Evolutionary conservation across 2,113 vertebrate species (phyloP).

Genomic region (Aramus guarauna): DNA sequence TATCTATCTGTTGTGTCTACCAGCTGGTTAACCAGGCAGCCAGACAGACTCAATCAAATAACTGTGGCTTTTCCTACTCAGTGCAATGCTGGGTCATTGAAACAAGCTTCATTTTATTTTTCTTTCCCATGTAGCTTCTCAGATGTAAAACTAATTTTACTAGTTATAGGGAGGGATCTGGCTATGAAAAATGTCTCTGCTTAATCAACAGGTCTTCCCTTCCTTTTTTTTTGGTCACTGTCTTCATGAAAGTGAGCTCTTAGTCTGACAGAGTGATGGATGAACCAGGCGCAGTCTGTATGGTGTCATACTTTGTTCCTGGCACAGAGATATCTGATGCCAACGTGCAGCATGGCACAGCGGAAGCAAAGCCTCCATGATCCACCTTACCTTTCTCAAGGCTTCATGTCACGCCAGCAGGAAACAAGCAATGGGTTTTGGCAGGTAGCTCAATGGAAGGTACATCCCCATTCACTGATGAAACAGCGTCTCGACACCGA

Average conservation of each 20-base stretch:
- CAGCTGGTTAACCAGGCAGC: constrained; percentile 13
- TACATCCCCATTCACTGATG: neutral
- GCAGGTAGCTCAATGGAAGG: neutral
- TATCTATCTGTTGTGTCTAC: constrained; percentile 1
- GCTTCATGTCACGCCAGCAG: neutral
- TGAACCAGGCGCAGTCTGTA: neutral
- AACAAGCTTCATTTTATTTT: neutral
- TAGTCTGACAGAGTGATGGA: neutral
- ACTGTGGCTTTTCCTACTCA: constrained; percentile 2
- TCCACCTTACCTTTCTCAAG: neutral
- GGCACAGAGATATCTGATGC: neutral
- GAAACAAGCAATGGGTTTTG: neutral
- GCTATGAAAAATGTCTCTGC: neutral
- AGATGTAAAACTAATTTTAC: neutral
- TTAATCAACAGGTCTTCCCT: neutral
- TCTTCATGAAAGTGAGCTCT: neutral
- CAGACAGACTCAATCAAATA: neutral
- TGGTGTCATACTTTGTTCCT: rapidly evolving
- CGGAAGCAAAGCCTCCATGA: neutral
- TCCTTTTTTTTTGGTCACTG: neutral
- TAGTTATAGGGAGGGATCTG: neutral
- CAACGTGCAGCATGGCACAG: rapidly evolving
- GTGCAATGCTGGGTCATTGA: neutral
- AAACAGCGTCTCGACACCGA: neutral
- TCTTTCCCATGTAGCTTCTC: neutral